A percentile compares a stretch with the other conserved stretches of the same genome.
phyloP scores from a whole-genome alignment of 2,113 vertebrate species.

The Stegastes partitus region DNA sequence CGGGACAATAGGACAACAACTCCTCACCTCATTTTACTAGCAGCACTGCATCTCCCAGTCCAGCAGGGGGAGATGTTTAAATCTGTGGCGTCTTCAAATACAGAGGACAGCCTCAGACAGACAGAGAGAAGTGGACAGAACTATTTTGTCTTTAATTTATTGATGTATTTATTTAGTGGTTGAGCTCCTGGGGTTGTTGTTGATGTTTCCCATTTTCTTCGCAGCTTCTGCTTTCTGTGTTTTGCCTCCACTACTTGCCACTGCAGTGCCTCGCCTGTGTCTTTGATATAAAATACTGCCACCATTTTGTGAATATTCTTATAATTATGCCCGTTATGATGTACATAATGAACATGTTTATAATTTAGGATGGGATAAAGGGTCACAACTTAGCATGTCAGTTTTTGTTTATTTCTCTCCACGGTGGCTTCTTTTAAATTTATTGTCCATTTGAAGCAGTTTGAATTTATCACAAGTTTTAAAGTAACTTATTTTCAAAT shows the following conservation, averaged over 20 bases:
- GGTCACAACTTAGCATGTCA: background rate
- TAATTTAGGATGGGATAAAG: background rate
- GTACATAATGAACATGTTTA: slow-evolving; percentile 37
- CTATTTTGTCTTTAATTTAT: slow-evolving; percentile 54
- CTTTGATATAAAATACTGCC: background rate
- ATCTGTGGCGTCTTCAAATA: slow-evolving; percentile 26
- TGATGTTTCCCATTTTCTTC: slow-evolving; percentile 20
- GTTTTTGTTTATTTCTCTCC: background rate
- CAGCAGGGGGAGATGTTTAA: slow-evolving; percentile 48
- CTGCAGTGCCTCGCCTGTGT: background rate
- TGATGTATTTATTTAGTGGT: slow-evolving; percentile 56
- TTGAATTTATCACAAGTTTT: too few relatives aligned
- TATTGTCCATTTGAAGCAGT: too few relatives aligned
- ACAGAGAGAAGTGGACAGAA: slow-evolving; percentile 31
- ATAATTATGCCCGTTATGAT: slow-evolving; percentile 2
- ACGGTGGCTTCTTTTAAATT: too few relatives aligned
- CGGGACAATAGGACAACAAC: slow-evolving; percentile 72
- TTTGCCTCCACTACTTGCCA: background rate
- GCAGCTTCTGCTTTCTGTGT: slow-evolving; percentile 3
- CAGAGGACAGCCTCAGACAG: slow-evolving; percentile 20
- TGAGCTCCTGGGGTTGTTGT: slow-evolving; percentile 57
- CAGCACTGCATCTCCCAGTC: slow-evolving; percentile 4
- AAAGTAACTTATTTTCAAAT: too few relatives aligned
- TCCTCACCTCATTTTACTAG: background rate
- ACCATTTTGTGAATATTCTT: slow-evolving; percentile 21